These are phyloP conservation scores for Rostratula benghalensis DNA, from an alignment of 2,113 vertebrate genomes.

Conservation along the genomic window DNA sequence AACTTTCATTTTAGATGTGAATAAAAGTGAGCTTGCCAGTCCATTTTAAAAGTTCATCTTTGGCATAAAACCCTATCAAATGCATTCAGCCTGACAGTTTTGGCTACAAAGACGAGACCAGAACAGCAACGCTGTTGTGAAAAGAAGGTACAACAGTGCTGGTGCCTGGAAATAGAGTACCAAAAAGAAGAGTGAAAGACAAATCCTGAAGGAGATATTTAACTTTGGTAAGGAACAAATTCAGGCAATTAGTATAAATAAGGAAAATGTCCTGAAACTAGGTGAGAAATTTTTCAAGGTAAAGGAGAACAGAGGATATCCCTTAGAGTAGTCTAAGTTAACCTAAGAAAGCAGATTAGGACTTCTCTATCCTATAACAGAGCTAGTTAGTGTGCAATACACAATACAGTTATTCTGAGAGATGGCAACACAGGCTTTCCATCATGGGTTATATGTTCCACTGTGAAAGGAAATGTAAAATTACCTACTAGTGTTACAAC, in stretches of 20 bases:
- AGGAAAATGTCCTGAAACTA: neutral
- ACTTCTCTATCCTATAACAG: neutral
- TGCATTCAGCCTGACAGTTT: neutral
- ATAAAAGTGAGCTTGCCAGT: neutral
- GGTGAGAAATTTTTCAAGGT: neutral
- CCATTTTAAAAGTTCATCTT: neutral
- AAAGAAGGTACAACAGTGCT: neutral
- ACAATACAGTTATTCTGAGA: neutral
- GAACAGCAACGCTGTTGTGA: neutral
- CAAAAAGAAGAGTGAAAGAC: neutral
- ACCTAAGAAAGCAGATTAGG: neutral
- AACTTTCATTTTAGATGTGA: neutral
- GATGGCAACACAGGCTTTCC: neutral
- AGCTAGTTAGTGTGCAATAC: neutral
- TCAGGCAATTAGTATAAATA: neutral
- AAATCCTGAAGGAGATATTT: neutral
- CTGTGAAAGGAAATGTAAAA: constrained; percentile 2
- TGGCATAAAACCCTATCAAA: neutral
- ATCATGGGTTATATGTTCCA: neutral
- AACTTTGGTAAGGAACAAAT: neutral
- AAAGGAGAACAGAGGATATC: neutral
- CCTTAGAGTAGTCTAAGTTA: neutral
- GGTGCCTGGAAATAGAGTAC: neutral
- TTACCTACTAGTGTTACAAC: neutral
- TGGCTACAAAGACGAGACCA: neutral